phyloP scores from a whole-genome alignment of 2,113 vertebrate genomes.

The Scopus umbretta region DNA sequence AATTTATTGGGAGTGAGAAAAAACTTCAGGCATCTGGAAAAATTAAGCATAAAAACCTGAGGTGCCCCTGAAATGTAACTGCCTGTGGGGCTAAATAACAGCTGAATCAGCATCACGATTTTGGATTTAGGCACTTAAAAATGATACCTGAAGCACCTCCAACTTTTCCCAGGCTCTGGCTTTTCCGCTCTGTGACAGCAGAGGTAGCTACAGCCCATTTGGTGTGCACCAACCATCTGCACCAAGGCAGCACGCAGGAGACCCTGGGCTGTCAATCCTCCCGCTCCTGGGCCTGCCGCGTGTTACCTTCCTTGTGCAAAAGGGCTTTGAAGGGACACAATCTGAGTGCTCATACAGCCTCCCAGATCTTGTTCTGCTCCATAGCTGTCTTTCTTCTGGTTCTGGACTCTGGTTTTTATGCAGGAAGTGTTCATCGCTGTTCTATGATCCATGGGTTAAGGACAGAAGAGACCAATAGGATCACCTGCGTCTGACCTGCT shows the following conservation, averaged over 20 bases:
- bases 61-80: neutral
- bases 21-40: constrained; percentile 18
- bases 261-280: neutral
- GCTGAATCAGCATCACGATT: neutral
- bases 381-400: neutral
- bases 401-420: neutral
- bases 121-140: neutral
- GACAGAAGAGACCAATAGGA: neutral
- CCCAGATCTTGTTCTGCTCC: neutral
- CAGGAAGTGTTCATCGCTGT: neutral
- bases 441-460: neutral
- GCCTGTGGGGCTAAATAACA: neutral
- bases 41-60: constrained; percentile 3
- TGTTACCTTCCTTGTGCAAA: neutral
- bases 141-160: neutral
- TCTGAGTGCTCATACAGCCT: neutral
- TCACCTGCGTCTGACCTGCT: neutral
- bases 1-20: constrained; percentile 28
- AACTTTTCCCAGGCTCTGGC: neutral
- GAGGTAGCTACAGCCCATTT: neutral
- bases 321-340: neutral
- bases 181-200: neutral
- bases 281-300: neutral
- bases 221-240: neutral
- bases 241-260: neutral